Percentiles rank a stretch among this genome's conserved stretches.
phyloP scores from a whole-genome alignment of 2,888 invertebrate species.

The Fissipunctia ypsillon region DNA sequence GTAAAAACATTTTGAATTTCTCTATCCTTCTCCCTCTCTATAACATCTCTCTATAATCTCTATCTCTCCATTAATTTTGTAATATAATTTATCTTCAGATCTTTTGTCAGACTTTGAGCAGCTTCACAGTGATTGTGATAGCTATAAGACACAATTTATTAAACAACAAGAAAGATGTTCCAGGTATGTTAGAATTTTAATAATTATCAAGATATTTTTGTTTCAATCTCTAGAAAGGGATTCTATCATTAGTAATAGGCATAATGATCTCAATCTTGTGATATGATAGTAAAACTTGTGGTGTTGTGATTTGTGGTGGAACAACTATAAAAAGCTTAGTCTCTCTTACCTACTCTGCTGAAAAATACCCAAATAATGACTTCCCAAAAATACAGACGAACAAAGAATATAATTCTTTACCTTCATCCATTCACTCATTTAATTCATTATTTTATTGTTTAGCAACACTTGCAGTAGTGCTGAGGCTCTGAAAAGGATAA shows the following conservation, averaged over 20 bases:
- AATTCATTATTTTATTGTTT: slow-evolving; percentile 54
- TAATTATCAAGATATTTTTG: background rate
- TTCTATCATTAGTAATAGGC: background rate
- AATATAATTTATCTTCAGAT: slow-evolving; percentile 75
- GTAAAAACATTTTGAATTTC: background rate
- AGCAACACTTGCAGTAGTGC: slow-evolving; percentile 79
- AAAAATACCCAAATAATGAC: no score
- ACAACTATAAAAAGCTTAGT: background rate
- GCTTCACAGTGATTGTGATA: slow-evolving; percentile 73
- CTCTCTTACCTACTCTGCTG: background rate
- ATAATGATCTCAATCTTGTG: no score
- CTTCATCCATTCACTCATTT: background rate
- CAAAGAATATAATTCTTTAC: background rate
- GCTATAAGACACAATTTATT: slow-evolving; percentile 72
- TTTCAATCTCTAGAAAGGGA: background rate
- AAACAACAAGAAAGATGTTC: slow-evolving; percentile 77
- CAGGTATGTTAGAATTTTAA: slow-evolving; percentile 69
- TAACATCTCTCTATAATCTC: no score
- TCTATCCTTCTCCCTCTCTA: no score
- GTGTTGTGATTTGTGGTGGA: no score
- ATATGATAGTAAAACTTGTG: background rate
- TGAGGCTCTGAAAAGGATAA: slow-evolving; percentile 76
- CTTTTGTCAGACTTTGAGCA: slow-evolving; percentile 77
- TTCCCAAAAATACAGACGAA: no score
- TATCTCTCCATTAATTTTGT: no score